Conservation (phyloP, 2,888 invertebrate genomes). For the Zeuzera pyrina region DNA sequence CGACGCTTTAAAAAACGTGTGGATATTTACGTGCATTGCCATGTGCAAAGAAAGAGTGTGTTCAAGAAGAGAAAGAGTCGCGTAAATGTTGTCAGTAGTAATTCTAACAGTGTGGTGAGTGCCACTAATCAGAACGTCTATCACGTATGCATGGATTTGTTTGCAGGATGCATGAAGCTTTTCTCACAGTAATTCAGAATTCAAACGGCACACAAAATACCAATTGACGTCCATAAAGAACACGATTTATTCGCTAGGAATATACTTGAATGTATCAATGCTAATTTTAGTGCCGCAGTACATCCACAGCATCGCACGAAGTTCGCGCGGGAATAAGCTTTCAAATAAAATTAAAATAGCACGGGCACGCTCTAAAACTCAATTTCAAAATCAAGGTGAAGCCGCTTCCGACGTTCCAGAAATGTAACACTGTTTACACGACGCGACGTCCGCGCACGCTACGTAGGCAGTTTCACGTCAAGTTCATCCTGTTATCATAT, state of each 20-base stretch:
- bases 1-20: constrained; percentile 56
- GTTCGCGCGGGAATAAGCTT: constrained; percentile 59
- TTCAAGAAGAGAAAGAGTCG: constrained; percentile 38
- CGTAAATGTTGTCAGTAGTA: constrained; percentile 31
- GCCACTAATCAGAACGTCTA: constrained; percentile 22
- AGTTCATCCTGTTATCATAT: constrained; percentile 33
- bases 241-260: constrained; percentile 19
- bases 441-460: constrained; percentile 18
- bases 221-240: constrained; percentile 2
- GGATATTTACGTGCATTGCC: constrained; percentile 65
- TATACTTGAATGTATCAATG: constrained; percentile 8
- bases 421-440: constrained; percentile 52
- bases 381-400: constrained; percentile 72
- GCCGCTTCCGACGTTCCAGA: constrained; percentile 58
- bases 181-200: no score
- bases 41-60: constrained; percentile 37
- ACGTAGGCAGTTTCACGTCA: constrained; percentile 36
- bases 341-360: constrained; percentile 65
- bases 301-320: constrained; percentile 50
- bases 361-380: constrained; percentile 49
- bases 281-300: constrained; percentile 44
- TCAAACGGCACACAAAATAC: neutral
- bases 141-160: constrained; percentile 45
- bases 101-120: constrained; percentile 70
- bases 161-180: constrained; percentile 47